These are phyloP conservation scores for Andrena trimmerana DNA, from an alignment of 2,888 invertebrate species.

Conservation along the genomic window DNA sequence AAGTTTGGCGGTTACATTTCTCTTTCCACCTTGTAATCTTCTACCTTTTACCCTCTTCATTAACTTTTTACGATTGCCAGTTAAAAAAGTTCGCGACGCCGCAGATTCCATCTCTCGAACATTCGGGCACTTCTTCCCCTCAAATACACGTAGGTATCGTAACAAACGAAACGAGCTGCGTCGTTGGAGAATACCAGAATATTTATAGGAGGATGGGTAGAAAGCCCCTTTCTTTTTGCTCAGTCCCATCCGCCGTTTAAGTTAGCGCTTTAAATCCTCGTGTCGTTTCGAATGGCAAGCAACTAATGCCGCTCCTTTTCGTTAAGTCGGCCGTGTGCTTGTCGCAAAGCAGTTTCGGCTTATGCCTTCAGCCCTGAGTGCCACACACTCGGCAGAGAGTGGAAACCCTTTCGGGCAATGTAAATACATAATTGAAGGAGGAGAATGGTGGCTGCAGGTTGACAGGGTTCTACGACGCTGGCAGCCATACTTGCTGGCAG, in stretches of 20 bases:
- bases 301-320: background rate
- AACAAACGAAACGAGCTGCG: background rate
- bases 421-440: slow-evolving; percentile 43
- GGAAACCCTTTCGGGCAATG: background rate
- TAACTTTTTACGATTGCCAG: slow-evolving; percentile 9
- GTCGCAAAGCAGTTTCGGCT: no score
- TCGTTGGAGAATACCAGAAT: background rate
- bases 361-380: background rate
- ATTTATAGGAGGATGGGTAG: background rate
- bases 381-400: no score
- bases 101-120: background rate
- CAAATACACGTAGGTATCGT: no score
- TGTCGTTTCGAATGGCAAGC: background rate
- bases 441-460: slow-evolving; percentile 1
- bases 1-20: background rate
- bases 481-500: background rate
- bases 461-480: background rate
- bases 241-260: background rate
- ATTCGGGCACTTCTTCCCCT: background rate
- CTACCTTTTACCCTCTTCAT: background rate
- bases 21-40: background rate
- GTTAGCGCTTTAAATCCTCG: background rate
- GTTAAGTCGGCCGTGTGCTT: background rate
- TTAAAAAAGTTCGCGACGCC: background rate
- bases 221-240: background rate